Evolutionary conservation across 2,797 vertebrate genomes (phyloP).

Genomic region (Typhlichthys subterraneus): DNA sequence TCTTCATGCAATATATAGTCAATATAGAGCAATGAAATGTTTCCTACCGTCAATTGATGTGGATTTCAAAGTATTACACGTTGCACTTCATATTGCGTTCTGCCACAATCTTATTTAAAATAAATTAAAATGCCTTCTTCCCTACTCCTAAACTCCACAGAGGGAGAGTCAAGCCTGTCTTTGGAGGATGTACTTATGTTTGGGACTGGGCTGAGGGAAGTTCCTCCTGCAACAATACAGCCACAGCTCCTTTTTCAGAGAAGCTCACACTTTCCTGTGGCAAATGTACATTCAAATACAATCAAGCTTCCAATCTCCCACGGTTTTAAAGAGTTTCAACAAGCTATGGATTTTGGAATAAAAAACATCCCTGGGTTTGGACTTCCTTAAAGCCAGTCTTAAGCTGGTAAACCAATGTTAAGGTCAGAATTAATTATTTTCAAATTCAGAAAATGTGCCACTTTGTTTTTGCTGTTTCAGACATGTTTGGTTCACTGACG

Average conservation of each 20-base stretch:
- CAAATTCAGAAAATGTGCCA: neutral
- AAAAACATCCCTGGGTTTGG: conserved; percentile 22
- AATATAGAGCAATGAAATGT: too few species aligned
- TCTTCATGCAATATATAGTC: too few species aligned
- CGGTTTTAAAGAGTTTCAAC: conserved; percentile 16
- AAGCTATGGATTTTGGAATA: conserved; percentile 16
- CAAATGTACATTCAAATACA: conserved; percentile 17
- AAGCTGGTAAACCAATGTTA: neutral
- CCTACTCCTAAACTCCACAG: neutral
- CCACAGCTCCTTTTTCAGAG: conserved; percentile 5
- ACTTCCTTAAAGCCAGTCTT: conserved; percentile 1
- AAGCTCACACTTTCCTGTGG: conserved; percentile 12
- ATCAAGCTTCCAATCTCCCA: conserved; percentile 14
- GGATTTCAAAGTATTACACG: neutral
- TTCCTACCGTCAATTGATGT: too few species aligned
- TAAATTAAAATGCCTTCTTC: neutral
- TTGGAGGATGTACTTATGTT: conserved; percentile 25
- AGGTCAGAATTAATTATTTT: neutral
- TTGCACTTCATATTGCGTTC: neutral
- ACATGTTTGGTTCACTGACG: too few species aligned
- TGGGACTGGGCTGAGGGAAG: conserved; percentile 13
- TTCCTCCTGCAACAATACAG: conserved; percentile 20
- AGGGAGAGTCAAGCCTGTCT: neutral
- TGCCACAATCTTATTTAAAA: neutral
- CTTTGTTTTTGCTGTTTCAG: too few species aligned